Base-by-base conservation (phyloP, 2,797 vertebrate genomes). In the Cirrhinus mrigala region DNA sequence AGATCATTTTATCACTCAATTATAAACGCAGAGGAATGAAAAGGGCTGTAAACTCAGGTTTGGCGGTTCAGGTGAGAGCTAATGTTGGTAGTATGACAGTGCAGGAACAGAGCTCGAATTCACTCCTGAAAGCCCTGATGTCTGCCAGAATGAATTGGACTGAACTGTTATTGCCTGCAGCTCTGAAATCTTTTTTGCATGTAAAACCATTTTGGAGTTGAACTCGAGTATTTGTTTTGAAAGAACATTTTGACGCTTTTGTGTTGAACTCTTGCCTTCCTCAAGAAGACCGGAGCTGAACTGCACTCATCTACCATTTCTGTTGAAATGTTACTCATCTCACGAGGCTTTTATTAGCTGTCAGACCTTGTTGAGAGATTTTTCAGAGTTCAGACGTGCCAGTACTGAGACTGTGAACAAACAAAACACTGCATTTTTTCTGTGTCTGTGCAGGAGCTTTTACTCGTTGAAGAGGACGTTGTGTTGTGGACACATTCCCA, bases 401-500 rank as follows among this genome's bases (percentile, higher is more conserved):
- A 73, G 24, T 74, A 20, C 10, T 71, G n/a, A 11, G 16, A 20
- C 0, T 16, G 0, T 2, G 5, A 29, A 75, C 73, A 22, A 15
- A 75, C 24, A 71, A 71, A 54, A 29, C 16, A 54, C 48, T 12
- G 10, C n/a, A 22, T 12, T 75, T 12, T 20, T 8, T 18, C 29
- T 60, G 4, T 58, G 52, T 24, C 40, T 60, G 6, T 11, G 62
- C 75, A 60, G 89, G 96, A 97, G 29, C 1, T 33, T 52, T 97
- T 92, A 99, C 98, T 97, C 94, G 80, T 98, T 95, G 90, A 99
- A 99, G 27, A 99, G 91, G 78, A 99, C 98, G 0, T 99, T 99
- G 92, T 99, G 97, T 83, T 99, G 98, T 0, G 98, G 98, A 91
- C 98, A 99, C 94, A 99, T 98, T 74, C 98, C 98, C 91, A 99